Evolutionary conservation across 2,888 invertebrate species (phyloP).

Genomic region (Subacronicta megacephala): DNA sequence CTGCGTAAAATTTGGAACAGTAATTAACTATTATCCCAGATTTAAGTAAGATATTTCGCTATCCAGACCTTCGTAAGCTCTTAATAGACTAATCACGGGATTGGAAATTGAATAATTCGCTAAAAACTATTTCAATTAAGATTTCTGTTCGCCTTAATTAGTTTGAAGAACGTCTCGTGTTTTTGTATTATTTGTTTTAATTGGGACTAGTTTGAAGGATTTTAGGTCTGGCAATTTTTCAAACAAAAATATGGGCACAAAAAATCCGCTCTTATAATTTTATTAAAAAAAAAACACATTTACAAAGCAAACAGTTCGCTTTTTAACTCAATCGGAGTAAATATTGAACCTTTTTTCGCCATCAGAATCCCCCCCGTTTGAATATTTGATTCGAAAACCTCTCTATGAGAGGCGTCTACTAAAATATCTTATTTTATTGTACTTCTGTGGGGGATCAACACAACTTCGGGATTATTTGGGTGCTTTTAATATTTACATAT

Average conservation of each 20-base stretch:
- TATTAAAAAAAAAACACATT: conserved; percentile 20
- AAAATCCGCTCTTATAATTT: conserved; percentile 6
- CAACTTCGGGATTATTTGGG: conserved; percentile 62
- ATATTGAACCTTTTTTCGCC: conserved; percentile 56
- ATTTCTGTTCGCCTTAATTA: conserved; percentile 27
- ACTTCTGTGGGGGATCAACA: conserved; percentile 49
- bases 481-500: conserved; percentile 70
- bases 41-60: not conserved
- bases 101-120: conserved; percentile 13
- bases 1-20: not conserved
- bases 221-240: conserved; percentile 14
- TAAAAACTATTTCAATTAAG: conserved; percentile 1
- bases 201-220: conserved; percentile 15
- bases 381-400: conserved; percentile 74
- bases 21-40: not conserved
- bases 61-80: conserved; percentile 1
- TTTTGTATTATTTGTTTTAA: conserved; percentile 18
- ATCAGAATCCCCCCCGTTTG: conserved; percentile 57
- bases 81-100: conserved; percentile 2
- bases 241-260: not conserved
- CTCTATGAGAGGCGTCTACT: conserved; percentile 51
- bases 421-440: conserved; percentile 63
- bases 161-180: conserved; percentile 15
- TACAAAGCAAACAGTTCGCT: conserved; percentile 29
- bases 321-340: conserved; percentile 46